Percentiles rank a stretch among this genome's conserved stretches.
Evolutionary conservation across 2,888 invertebrate species (phyloP).

Genomic region (Mellilla xanthometata): DNA sequence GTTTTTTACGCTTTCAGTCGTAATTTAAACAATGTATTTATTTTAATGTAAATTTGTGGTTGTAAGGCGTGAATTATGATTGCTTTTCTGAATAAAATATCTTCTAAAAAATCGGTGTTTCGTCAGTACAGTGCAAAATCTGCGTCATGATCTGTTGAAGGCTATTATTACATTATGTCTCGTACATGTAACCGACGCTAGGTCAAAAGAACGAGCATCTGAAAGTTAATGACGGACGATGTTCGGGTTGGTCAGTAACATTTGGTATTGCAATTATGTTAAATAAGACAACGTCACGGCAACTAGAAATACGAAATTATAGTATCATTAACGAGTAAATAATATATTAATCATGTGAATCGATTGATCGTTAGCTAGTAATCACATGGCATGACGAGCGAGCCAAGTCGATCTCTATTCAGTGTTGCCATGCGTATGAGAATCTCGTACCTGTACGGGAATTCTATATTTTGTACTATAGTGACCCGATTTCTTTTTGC

Average conservation of each 20-base stretch:
- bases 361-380: not conserved
- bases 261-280: constrained; percentile 16
- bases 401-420: constrained; percentile 9
- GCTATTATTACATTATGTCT: constrained; percentile 12
- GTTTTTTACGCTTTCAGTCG: not conserved
- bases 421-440: too few relatives aligned
- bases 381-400: constrained; percentile 8
- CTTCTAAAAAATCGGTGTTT: constrained; percentile 7
- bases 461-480: too few relatives aligned
- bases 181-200: constrained; percentile 20
- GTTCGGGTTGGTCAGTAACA: constrained; percentile 22
- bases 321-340: not conserved
- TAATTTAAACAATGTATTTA: not conserved
- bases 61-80: too few relatives aligned
- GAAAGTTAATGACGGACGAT: constrained; percentile 18
- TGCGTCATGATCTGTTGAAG: constrained; percentile 10
- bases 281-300: constrained; percentile 7
- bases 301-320: not conserved
- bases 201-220: constrained; percentile 23
- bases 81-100: too few relatives aligned
- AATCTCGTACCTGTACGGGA: too few relatives aligned
- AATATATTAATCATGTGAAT: not conserved
- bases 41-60: not conserved
- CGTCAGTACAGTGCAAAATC: constrained; percentile 10
- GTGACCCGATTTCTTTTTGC: too few relatives aligned